Percentiles rank a stretch among this genome's conserved stretches.
phyloP scores from a whole-genome alignment of 2,113 vertebrate species.

The Myotis yumanensis region DNA sequence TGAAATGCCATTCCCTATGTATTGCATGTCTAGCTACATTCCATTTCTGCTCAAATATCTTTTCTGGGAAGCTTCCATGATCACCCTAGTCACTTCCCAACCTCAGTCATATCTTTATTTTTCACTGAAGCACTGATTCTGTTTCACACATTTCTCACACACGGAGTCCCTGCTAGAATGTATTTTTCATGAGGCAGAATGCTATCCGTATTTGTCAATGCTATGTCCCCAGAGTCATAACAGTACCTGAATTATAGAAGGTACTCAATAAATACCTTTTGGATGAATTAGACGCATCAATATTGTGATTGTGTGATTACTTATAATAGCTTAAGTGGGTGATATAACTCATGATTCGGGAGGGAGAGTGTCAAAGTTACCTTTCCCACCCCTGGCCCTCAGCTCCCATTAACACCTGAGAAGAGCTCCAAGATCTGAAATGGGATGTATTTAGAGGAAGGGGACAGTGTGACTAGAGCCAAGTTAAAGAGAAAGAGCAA shows the following conservation, averaged over 20 bases:
- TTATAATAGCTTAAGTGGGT: neutral
- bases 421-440: neutral
- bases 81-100: neutral
- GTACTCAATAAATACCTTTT: neutral
- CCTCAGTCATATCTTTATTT: neutral
- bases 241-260: neutral
- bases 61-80: neutral
- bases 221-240: neutral
- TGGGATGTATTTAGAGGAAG: neutral
- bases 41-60: neutral
- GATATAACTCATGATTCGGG: neutral
- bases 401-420: neutral
- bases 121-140: neutral
- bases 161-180: neutral
- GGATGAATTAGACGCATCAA: neutral
- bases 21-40: too few species aligned
- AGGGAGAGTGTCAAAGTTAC: neutral
- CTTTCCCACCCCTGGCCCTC: neutral
- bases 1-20: too few species aligned
- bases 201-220: neutral
- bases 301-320: neutral
- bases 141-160: neutral
- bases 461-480: neutral
- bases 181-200: neutral
- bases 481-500: neutral